Evolutionary conservation across 2,797 vertebrate genomes (phyloP), one percentile per base, ranked within the genome.

Genomic region (Helostoma temminkii): DNA sequence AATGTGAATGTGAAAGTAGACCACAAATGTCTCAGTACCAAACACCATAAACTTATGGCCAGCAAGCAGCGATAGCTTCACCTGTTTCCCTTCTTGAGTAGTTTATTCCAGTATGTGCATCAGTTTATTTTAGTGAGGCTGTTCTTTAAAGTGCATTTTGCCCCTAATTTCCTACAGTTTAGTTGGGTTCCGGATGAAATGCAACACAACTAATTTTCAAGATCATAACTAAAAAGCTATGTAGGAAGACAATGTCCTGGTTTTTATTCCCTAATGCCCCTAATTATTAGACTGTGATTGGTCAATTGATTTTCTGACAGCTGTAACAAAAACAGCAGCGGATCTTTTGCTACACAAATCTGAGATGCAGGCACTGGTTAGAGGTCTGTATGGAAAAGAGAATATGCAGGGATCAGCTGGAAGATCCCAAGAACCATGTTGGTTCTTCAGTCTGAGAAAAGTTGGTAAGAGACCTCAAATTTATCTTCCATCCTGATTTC

Each of bases 81-180:
- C 48, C 66, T 70, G 36, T 57, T 65, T 52, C 60, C 58, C 67
- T 72, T 72, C 50, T 37, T 60, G 46, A 81, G 47, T 56, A 81
- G 58, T 71, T 70, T 60, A 65, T 71, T 77, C 74, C 58, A 37
- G 63, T 70, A 74, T 52, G 56, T 69, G 28, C 19, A 48, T 9
- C 0, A 5, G 67, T 32, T 22, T 24, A n/a, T n/a, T n/a, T n/a
- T n/a, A n/a, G n/a, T n/a, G n/a, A n/a, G n/a, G n/a, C n/a, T n/a
- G n/a, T n/a, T n/a, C n/a, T n/a, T n/a, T n/a, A n/a, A n/a, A n/a
- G n/a, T n/a, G n/a, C n/a, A n/a, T n/a, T n/a, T n/a, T n/a, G n/a
- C n/a, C n/a, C n/a, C n/a, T n/a, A n/a, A n/a, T n/a, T n/a, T n/a
- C n/a, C n/a, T n/a, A n/a, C n/a, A n/a, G n/a, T n/a, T n/a, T n/a